Evolutionary conservation across 2,888 invertebrate genomes (phyloP), one percentile per base, ranked within the genome.

Genomic region (Aspidiotus destructor): DNA sequence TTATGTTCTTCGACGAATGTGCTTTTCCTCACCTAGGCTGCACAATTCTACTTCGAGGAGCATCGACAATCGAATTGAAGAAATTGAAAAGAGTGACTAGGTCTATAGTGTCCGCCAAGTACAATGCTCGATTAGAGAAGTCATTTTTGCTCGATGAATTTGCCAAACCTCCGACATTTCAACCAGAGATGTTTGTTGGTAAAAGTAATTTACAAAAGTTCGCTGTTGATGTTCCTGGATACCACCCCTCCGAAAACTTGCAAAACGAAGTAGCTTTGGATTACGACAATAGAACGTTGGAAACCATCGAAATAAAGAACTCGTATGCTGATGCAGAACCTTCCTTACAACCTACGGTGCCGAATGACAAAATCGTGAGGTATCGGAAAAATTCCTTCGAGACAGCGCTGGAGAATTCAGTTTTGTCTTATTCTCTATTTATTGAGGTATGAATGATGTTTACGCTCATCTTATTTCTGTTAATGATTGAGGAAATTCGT

Each of bases 1-100:
- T 98, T 42, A 92, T 98, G 91, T 89, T 90, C 73, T 87, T 97
- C 73, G 96, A 96, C 78, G 93, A 94, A 8, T 89, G 95, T 73
- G 86, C 89, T 0, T 85, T 86, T 75, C 83, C 87, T 10, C 73
- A 74, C 53, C 70, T 72, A 42, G 74, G 75, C 1, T 74, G 74
- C 64, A 74, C 75, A 8, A 71, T 75, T 11, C 60, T 75, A 13
- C 69, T 75, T 16, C 71, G 74, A 53, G 74, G 75, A 10, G 72
- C 71, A 40, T 70, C 73, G 1, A 69, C 68, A 8, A 60, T 63
- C n/a, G 74, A 74, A 52, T 70, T 75, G 0, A 81, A 84, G 10
- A 84, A 86, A 75, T 86, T 95, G 0, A 96, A 97, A 77, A 85
- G 84, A 74, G 88, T 95, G 0, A 85, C 88, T 0, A 85, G 85